Evolutionary conservation across 2,888 invertebrate genomes (phyloP).

Genomic region (Rambutsinella grinnellia): DNA sequence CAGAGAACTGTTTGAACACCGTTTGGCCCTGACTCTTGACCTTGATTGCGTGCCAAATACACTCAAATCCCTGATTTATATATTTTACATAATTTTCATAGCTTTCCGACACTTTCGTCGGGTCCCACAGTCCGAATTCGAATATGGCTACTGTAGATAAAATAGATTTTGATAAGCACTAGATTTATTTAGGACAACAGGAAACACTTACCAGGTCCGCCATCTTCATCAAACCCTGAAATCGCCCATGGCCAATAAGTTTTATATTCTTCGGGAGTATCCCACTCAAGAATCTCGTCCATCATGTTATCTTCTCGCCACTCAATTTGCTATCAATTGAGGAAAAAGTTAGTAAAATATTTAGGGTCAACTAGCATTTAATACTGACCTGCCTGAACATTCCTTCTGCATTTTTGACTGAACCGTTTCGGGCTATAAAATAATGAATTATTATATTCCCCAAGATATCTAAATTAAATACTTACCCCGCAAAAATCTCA

Average conservation of each 20-base stretch:
- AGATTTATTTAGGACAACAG: neutral
- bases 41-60: constrained; percentile 32
- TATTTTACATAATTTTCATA: constrained; percentile 41
- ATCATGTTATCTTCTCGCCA: constrained; percentile 34
- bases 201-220: constrained; percentile 20
- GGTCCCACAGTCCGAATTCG: constrained; percentile 44
- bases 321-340: constrained; percentile 10
- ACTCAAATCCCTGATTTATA: constrained; percentile 20
- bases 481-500: constrained; percentile 35
- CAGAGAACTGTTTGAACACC: constrained; percentile 25
- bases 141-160: constrained; percentile 36
- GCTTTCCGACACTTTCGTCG: constrained; percentile 19
- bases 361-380: neutral
- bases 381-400: neutral
- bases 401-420: neutral
- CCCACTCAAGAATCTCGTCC: constrained; percentile 5
- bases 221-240: constrained; percentile 38
- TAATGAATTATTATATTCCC: too few species aligned
- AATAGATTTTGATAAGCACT: neutral
- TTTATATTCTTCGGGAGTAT: constrained; percentile 18
- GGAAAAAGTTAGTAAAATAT: neutral
- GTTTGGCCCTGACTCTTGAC: constrained; percentile 21
- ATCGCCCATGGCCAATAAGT: constrained; percentile 29
- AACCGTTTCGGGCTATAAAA: neutral
- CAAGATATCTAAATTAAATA: too few species aligned